These are phyloP conservation scores for Cyclargus thomasi DNA, from an alignment of 1,140 invertebrate species.

Conservation along the genomic window DNA sequence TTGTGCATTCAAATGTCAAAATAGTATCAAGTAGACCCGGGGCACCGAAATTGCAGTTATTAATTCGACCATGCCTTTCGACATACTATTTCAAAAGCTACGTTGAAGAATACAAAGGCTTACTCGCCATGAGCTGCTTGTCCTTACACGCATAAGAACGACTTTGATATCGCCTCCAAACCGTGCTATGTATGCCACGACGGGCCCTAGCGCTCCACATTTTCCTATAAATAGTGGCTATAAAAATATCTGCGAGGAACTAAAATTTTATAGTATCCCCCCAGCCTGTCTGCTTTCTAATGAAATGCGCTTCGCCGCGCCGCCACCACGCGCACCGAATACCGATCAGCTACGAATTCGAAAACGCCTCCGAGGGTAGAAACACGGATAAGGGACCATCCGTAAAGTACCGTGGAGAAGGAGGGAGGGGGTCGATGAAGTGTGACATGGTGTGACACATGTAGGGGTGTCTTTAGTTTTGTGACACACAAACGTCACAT, in stretches of 20 bases:
- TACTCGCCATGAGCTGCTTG: too few relatives aligned
- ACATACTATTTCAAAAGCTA: too few relatives aligned
- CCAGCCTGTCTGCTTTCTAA: slow-evolving; percentile 29
- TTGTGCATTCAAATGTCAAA: too few relatives aligned
- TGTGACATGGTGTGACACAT: too few relatives aligned
- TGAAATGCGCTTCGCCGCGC: slow-evolving; percentile 47
- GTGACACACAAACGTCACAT: too few relatives aligned
- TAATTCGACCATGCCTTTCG: too few relatives aligned
- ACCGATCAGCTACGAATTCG: slow-evolving; percentile 47
- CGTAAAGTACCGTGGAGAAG: background rate
- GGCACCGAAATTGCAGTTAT: too few relatives aligned
- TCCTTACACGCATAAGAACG: background rate
- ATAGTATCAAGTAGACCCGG: too few relatives aligned
- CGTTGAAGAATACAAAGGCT: too few relatives aligned
- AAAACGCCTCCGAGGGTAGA: slow-evolving; percentile 26
- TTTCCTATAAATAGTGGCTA: slow-evolving; percentile 7
- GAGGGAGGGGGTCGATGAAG: too few relatives aligned
- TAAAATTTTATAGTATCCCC: slow-evolving; percentile 23
- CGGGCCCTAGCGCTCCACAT: background rate
- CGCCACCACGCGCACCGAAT: slow-evolving; percentile 43
- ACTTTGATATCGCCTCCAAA: background rate
- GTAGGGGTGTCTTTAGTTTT: too few relatives aligned
- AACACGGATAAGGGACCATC: background rate
- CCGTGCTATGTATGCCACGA: background rate
- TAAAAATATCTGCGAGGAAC: slow-evolving; percentile 8